Conservation (phyloP, 2,797 vertebrate genomes). For the Apodemus agrarius region DNA sequence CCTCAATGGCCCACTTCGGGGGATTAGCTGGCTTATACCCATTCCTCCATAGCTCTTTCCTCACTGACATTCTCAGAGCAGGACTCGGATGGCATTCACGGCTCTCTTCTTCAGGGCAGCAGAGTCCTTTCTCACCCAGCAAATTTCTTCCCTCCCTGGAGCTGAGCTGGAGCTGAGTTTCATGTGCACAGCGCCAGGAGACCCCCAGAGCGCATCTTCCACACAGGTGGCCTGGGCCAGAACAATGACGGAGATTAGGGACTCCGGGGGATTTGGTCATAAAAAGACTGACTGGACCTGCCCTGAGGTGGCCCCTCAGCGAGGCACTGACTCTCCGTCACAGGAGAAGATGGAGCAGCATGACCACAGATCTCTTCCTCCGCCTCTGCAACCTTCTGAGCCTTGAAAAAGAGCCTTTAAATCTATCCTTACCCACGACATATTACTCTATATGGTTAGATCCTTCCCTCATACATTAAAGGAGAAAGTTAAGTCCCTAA, state of each 20-base stretch:
- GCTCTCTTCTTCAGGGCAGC: not conserved
- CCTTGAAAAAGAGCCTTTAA: constrained; percentile 58
- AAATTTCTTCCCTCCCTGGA: not conserved
- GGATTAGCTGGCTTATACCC: not conserved
- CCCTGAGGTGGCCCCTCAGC: not conserved
- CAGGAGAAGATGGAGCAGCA: not conserved
- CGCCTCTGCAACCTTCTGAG: constrained; percentile 41
- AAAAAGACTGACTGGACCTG: not conserved
- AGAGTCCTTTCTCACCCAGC: not conserved
- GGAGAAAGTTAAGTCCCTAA: constrained; percentile 34
- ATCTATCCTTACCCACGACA: constrained; percentile 7
- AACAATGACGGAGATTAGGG: not conserved
- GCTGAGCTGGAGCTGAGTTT: not conserved
- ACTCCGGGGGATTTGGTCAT: not conserved
- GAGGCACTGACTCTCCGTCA: not conserved
- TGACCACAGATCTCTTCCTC: not conserved
- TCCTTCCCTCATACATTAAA: constrained; percentile 9
- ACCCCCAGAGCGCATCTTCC: not conserved
- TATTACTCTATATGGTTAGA: constrained; percentile 40
- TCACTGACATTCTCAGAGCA: not conserved
- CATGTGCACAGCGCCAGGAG: not conserved
- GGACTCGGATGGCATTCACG: not conserved
- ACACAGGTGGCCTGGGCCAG: not conserved
- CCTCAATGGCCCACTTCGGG: not conserved
- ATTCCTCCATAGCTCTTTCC: not conserved